These are phyloP conservation scores for Creontiades dilutus DNA, from an alignment of 2,888 invertebrate genomes.

Conservation along the genomic window DNA sequence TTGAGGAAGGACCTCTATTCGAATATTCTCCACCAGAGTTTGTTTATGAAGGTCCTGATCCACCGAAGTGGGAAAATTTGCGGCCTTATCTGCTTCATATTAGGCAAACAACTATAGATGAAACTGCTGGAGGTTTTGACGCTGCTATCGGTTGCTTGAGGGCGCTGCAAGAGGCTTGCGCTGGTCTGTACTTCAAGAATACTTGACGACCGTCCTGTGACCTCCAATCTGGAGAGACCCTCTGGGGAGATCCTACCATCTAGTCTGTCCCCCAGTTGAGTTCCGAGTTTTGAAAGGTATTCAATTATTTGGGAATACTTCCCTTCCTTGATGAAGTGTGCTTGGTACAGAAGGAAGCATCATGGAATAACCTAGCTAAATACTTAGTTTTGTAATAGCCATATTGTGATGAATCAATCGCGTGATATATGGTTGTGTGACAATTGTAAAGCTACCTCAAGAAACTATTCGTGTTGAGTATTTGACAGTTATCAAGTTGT, in stretches of 20 bases:
- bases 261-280: not conserved
- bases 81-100: constrained; percentile 86
- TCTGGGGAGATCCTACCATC: constrained; percentile 44
- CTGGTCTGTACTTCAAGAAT: constrained; percentile 82
- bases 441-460: too few species aligned
- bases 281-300: too few species aligned
- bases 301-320: too few species aligned
- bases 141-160: constrained; percentile 82
- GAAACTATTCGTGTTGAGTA: too few species aligned
- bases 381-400: too few species aligned
- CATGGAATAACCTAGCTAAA: too few species aligned
- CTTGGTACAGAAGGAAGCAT: too few species aligned
- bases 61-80: constrained; percentile 83
- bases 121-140: constrained; percentile 90
- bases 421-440: too few species aligned
- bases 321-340: too few species aligned
- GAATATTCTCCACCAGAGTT: constrained; percentile 83
- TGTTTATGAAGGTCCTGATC: constrained; percentile 86
- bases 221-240: constrained; percentile 45
- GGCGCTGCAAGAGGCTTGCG: constrained; percentile 92
- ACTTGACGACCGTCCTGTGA: constrained; percentile 68
- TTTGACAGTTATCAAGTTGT: too few species aligned
- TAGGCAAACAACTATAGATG: constrained; percentile 85
- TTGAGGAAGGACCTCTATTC: constrained; percentile 88
- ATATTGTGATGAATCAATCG: too few species aligned